Evolutionary conservation across 2,888 invertebrate genomes (phyloP), one percentile per base, ranked within the genome.

Genomic region (Athetis lepigone): DNA sequence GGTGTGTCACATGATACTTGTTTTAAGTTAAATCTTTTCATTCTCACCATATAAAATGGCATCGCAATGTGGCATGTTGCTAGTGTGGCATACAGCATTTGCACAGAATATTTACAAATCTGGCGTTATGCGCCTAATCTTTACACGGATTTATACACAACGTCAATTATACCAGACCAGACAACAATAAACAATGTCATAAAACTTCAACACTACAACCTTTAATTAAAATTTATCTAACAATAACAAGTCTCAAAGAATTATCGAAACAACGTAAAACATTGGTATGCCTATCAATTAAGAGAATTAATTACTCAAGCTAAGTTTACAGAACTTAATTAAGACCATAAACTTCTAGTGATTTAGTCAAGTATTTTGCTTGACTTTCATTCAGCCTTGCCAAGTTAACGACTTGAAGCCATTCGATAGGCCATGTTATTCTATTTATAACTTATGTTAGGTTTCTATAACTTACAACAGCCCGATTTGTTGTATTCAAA

Each of bases 321-420:
- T 46, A 33, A 58, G 57, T 57, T 50, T 57, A 73, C 76, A 68
- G 70, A 77, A 76, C 55, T 21, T 54, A 73, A 76, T 78, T 63
- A 78, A 73, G 54, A 50, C 42, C 56, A 55, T 65, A 61, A 57
- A 58, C 27, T 60, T 49, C 40, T 19, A 18, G 50, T 49, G 62
- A 71, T 75, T 73, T 60, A 60, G 62, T 57, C 43, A 69, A 74
- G 16, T 60, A 79, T 73, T 70, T 70, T 40, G 66, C 25, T 66
- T 36, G 67, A 77, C 76, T 79, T 79, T 79, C 72, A 69, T 68
- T 77, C 75, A 56, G 63, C 75, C 79, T 75, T 79, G 79, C 60
- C 1, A 57, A 46, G 36, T 59, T 52, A 72, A 61, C 45, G 57
- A 50, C 49, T 57, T 64, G 64, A 40, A 65, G 63, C 52, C 55